A percentile compares a stretch with the other conserved stretches of the same genome.
Conservation (phyloP, 30 jellyfish, hydroid and myxozoan species). For the Nemopilema nomurai region DNA sequence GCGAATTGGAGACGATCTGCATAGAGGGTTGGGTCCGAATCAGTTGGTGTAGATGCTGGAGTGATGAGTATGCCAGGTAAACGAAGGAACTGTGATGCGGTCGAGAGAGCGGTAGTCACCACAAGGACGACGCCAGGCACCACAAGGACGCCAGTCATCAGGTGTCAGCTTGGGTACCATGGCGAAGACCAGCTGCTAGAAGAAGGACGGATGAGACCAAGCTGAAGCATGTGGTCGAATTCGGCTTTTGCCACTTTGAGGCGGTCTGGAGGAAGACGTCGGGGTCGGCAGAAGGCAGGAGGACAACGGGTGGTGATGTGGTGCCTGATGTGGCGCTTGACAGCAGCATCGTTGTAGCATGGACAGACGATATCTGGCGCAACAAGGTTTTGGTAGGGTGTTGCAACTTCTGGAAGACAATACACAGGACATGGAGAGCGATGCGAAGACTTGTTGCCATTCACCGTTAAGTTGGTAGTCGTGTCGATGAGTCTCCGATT, state of each 20-base stretch:
- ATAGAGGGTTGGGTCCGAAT: slow-evolving; percentile 12
- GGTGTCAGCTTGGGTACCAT: slow-evolving; percentile 35
- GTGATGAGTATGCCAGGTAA: slow-evolving; percentile 11
- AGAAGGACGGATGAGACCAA: slow-evolving; percentile 64
- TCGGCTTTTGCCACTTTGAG: no score
- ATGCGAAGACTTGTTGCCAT: slow-evolving; percentile 8
- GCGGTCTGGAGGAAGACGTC: no score
- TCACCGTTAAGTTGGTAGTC: neutral
- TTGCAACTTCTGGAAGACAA: neutral
- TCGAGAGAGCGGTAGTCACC: no score
- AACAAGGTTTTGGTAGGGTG: slow-evolving; percentile 10
- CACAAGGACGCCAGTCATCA: slow-evolving; percentile 61
- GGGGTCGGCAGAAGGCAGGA: slow-evolving; percentile 35
- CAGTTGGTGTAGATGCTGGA: neutral
- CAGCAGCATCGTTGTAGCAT: slow-evolving; percentile 27
- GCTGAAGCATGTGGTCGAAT: no score
- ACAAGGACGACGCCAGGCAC: slow-evolving; percentile 38
- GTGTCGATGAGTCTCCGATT: slow-evolving; percentile 34
- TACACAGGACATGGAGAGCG: slow-evolving; percentile 9
- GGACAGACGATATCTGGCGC: slow-evolving; percentile 15
- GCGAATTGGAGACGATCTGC: slow-evolving; percentile 24
- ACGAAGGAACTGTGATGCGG: slow-evolving; percentile 11
- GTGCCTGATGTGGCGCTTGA: slow-evolving; percentile 42
- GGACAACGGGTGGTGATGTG: slow-evolving; percentile 47
- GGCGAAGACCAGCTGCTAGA: slow-evolving; percentile 63